Evolutionary conservation across 2,888 invertebrate species (phyloP).

Genomic region (Arctia plantaginis): DNA sequence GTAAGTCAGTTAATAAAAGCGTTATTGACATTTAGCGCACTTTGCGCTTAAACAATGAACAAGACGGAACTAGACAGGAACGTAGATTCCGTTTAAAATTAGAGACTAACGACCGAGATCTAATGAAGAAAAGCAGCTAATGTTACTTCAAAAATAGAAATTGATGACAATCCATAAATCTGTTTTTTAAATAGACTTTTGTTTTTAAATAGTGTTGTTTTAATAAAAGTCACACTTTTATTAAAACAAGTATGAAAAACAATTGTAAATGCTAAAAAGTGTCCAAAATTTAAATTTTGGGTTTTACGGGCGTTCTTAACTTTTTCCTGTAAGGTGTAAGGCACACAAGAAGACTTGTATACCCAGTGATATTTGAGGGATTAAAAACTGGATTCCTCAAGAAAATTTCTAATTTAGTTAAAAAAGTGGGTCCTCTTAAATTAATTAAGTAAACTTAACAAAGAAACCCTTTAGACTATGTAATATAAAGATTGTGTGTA

Average conservation of each 20-base stretch:
- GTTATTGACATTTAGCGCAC: too few species aligned
- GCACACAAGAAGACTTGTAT: too few species aligned
- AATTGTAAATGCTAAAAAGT: background rate
- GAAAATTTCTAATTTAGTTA: background rate
- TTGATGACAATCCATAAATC: background rate
- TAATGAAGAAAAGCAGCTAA: background rate
- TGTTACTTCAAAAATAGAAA: background rate
- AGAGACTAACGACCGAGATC: constrained; percentile 14
- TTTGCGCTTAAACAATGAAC: constrained; percentile 32
- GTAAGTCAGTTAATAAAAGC: background rate
- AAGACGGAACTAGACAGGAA: background rate
- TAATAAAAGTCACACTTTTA: background rate
- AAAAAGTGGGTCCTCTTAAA: background rate
- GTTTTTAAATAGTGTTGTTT: too few species aligned
- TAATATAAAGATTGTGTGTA: constrained; percentile 3
- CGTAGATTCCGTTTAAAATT: constrained; percentile 29
- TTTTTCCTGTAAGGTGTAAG: background rate
- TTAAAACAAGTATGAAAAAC: background rate
- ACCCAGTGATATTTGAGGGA: background rate
- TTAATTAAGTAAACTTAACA: background rate
- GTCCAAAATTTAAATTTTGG: background rate
- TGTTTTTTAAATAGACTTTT: background rate
- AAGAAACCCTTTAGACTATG: background rate
- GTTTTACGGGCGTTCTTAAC: background rate
- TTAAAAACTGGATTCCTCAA: background rate